Conservation (phyloP, 2,888 invertebrate genomes). For the Sinelater perroti region DNA sequence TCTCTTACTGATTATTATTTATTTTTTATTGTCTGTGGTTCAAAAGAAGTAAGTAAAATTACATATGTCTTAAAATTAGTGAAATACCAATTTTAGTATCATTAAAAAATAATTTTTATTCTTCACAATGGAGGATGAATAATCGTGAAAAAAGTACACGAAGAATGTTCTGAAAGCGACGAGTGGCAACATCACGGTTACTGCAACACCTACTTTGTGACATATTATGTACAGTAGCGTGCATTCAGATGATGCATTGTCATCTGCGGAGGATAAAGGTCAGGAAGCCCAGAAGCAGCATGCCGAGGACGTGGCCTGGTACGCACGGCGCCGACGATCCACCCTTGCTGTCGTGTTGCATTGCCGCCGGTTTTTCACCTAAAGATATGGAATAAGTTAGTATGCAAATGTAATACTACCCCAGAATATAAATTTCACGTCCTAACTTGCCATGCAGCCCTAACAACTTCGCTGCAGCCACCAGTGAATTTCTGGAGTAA, state of each 20-base stretch:
- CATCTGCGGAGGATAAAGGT: slow-evolving; percentile 44
- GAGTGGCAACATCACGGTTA: background rate
- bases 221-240: slow-evolving; percentile 2
- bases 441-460: slow-evolving; percentile 16
- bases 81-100: too few relatives aligned
- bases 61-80: background rate
- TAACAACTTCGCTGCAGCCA: slow-evolving; percentile 8
- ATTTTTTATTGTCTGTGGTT: slow-evolving; percentile 14
- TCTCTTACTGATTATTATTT: background rate
- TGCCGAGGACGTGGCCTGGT: slow-evolving; percentile 32
- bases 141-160: too few relatives aligned
- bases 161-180: background rate
- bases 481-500: slow-evolving; percentile 11
- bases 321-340: slow-evolving; percentile 27
- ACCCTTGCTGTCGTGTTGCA: slow-evolving; percentile 68
- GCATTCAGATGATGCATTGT: slow-evolving; percentile 40
- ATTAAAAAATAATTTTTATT: too few relatives aligned
- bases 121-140: too few relatives aligned
- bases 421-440: slow-evolving; percentile 21
- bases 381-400: slow-evolving; percentile 45
- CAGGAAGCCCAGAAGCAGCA: slow-evolving; percentile 42
- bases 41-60: background rate
- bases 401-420: slow-evolving; percentile 25
- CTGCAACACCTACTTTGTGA: slow-evolving; percentile 1
- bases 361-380: slow-evolving; percentile 74